Base-by-base conservation (phyloP, 1,140 invertebrate species). In the Mizuhopecten yessoensis region DNA sequence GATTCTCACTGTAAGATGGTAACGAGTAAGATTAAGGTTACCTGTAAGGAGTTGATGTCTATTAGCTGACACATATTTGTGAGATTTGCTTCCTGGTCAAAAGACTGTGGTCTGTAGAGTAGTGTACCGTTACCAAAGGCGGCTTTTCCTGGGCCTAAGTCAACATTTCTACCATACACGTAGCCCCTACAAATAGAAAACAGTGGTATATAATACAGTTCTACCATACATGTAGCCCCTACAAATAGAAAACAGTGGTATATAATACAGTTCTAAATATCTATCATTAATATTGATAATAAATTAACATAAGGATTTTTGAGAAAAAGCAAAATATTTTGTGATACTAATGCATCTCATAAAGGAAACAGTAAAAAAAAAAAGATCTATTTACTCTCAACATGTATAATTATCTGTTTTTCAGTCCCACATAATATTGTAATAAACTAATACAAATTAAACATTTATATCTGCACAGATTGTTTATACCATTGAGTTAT, bases 171-270 rank as follows among this genome's bases (percentile, higher is more conserved):
- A 33, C 89, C 88, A 92, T 97, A 97, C n/a, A 96, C 92, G 92
- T 94, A 96, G 11, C 96, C 96, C 92, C 96, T 96, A 91, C 39
- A 94, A 94, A 39, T 88, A 42, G 87, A 75, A 5, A 5, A 39
- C 36, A 45, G 17, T 45, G 17, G 42, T 45, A 45, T 45, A 7
- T 13, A 39, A 39, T 39, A 91, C 75, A 88, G 96, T 96, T 86
- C 95, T 94, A 33, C 89, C 88, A 92, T 97, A 97, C n/a, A 96
- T 92, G 92, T 94, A 96, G 11, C 96, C 96, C 92, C 96, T 96
- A 91, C 39, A 94, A 94, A 39, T 88, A 42, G 87, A 75, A 5
- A 5, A 39, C 36, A 45, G 17, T 45, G 17, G 42, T 45, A 45
- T 45, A 7, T 13, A 39, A 39, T 39, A 91, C 75, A 88, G 96